phyloP scores from a whole-genome alignment of 2,888 invertebrate genomes.

The Callosobruchus maculatus region DNA sequence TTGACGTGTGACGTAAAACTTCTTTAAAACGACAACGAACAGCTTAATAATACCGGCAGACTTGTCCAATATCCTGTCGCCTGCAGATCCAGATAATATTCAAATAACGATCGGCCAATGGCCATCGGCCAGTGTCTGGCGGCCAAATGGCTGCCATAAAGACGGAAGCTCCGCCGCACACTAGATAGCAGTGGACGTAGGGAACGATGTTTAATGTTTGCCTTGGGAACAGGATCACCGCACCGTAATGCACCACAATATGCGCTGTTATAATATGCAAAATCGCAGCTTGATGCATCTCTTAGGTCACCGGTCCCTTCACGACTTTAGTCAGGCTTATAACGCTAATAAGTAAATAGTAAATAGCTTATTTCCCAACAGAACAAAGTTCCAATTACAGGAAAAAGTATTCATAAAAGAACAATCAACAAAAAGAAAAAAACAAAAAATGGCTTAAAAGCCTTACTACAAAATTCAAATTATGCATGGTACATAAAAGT shows the following conservation, averaged over 20 bases:
- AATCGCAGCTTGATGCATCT: not conserved
- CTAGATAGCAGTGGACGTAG: constrained; percentile 20
- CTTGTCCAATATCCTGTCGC: not conserved
- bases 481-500: too few species aligned
- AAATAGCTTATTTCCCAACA: too few species aligned
- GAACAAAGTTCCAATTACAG: too few species aligned
- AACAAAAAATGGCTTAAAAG: too few species aligned
- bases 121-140: constrained; percentile 3
- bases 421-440: too few species aligned
- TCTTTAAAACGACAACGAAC: not conserved
- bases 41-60: not conserved
- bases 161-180: constrained; percentile 20
- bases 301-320: not conserved
- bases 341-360: not conserved
- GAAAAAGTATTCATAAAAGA: too few species aligned
- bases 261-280: not conserved
- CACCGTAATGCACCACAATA: not conserved
- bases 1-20: not conserved
- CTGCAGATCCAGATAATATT: constrained; percentile 4
- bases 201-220: constrained; percentile 26
- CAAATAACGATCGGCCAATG: constrained; percentile 10
- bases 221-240: constrained; percentile 9
- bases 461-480: too few species aligned
- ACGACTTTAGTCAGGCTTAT: not conserved
- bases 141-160: constrained; percentile 5